Conservation (phyloP, 2,113 vertebrate species). For the Danio rerio region DNA sequence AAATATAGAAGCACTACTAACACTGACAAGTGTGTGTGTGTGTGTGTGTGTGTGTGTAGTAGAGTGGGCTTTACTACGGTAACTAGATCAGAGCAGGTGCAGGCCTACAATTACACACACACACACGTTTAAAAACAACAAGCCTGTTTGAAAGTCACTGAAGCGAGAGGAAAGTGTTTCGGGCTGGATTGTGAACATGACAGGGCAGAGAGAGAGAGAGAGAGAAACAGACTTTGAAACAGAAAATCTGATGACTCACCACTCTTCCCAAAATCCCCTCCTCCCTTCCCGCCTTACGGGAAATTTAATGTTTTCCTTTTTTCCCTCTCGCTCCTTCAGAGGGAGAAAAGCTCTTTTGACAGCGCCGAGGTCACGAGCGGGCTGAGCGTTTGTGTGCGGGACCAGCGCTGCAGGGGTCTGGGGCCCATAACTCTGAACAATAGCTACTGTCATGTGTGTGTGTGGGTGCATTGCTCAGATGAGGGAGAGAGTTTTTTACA, state of each 20-base stretch:
- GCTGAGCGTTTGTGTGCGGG: slow-evolving; percentile 69
- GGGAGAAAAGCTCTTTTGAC: slow-evolving; percentile 63
- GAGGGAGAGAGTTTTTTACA: too few species aligned
- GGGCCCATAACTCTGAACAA: not conserved
- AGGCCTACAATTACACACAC: slow-evolving; percentile 30
- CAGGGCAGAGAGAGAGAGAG: not conserved
- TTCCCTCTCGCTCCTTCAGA: slow-evolving; percentile 30
- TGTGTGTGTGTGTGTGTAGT: not conserved
- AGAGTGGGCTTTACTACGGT: slow-evolving; percentile 1
- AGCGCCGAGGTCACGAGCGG: slow-evolving; percentile 64
- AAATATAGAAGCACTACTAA: slow-evolving; percentile 32
- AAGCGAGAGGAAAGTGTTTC: slow-evolving; percentile 3
- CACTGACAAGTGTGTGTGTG: not conserved
- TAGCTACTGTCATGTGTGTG: slow-evolving; percentile 7
- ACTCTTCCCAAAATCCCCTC: slow-evolving; percentile 80
- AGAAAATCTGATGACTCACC: slow-evolving; percentile 83
- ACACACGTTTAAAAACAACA: slow-evolving; percentile 19
- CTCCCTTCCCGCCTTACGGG: slow-evolving; percentile 76
- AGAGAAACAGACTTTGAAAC: slow-evolving; percentile 56
- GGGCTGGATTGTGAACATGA: slow-evolving; percentile 10
- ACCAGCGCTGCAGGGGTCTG: slow-evolving; percentile 30
- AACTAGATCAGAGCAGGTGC: slow-evolving; percentile 48
- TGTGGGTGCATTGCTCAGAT: slow-evolving; percentile 32
- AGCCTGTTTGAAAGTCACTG: slow-evolving; percentile 18
- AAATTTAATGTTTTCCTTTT: slow-evolving; percentile 74